Evolutionary conservation across 2,888 invertebrate species (phyloP), one percentile per base, ranked within the genome.

Genomic region (Apamea monoglypha): DNA sequence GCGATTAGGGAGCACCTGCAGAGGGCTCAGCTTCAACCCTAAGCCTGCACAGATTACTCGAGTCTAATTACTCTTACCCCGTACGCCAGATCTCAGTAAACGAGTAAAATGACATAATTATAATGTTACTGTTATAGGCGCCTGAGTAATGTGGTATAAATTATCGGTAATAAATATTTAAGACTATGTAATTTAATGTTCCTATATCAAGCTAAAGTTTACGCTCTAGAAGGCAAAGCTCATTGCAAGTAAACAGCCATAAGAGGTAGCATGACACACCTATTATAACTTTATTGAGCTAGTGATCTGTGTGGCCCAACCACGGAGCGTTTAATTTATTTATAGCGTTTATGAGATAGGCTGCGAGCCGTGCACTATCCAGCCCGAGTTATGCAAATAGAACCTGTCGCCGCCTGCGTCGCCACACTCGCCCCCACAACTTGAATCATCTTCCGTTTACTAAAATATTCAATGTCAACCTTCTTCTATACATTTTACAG

Each of bases 371-470:
- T 90, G 89, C 88, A 90, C 86, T 91, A 91, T 88, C 84, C 90
- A 80, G 59, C 76, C 78, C 63, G 82, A 87, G 89, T 84, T 92
- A 93, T 93, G 92, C 91, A 93, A 93, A 93, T 92, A 91, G 85
- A 91, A 91, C 89, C 91, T 92, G 90, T 90, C 91, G 88, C 89
- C 87, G 88, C 88, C 87, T 83, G 86, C 87, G 80, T 74, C 86
- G 80, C 79, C 67, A 74, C 81, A 80, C 75, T 77, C 91, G 89
- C 90, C 91, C 85, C 90, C 92, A 87, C 89, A 73, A 83, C 83
- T 90, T 90, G 89, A 89, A 83, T 91, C 90, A 90, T 91, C 91
- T 87, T 79, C 69, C 71, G 76, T 85, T 80, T 75, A 88, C 74
- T 82, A 83, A 83, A 80, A 83, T 84, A 85, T 86, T 86, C 81